Conservation (phyloP, 1,140 invertebrate genomes). For the Neelides sp. region DNA sequence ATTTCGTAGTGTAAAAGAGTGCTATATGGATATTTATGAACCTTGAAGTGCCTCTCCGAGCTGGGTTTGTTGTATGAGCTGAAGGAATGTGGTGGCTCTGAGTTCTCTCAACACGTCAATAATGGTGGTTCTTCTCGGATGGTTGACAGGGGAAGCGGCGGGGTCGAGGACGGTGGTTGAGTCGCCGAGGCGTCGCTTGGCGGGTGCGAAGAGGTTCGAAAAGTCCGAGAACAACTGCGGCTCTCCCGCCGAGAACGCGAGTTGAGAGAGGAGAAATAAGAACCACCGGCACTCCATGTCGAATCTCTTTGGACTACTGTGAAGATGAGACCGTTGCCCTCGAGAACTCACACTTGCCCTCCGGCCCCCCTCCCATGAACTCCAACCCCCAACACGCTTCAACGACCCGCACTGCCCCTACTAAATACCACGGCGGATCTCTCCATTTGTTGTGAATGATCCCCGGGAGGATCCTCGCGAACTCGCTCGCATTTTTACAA, state of each 20-base stretch:
- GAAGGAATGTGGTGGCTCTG: slow-evolving; percentile 29
- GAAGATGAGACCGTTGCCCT: too few relatives aligned
- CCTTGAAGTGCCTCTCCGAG: slow-evolving; percentile 28
- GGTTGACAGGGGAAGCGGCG: slow-evolving; percentile 25
- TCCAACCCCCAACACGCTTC: too few relatives aligned
- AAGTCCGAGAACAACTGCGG: slow-evolving; percentile 28
- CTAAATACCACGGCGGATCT: too few relatives aligned
- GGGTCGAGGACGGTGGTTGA: too few relatives aligned
- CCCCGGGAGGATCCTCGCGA: too few relatives aligned
- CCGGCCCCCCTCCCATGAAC: too few relatives aligned
- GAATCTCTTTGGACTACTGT: too few relatives aligned
- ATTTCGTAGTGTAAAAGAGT: neutral
- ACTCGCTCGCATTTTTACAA: too few relatives aligned
- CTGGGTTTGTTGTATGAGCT: slow-evolving; percentile 31
- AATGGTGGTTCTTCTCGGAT: slow-evolving; percentile 29
- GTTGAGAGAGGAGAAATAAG: neutral
- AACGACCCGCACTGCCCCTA: too few relatives aligned
- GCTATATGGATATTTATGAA: slow-evolving; percentile 1
- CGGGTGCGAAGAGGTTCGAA: slow-evolving; percentile 19
- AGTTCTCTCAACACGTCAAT: slow-evolving; percentile 31
- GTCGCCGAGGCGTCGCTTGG: too few relatives aligned
- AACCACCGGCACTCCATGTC: neutral
- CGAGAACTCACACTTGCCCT: too few relatives aligned
- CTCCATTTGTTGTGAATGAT: too few relatives aligned
- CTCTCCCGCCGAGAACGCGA: slow-evolving; percentile 8